Conservation (phyloP, 1,140 invertebrate genomes). For the Drosophila rhopaloa region DNA sequence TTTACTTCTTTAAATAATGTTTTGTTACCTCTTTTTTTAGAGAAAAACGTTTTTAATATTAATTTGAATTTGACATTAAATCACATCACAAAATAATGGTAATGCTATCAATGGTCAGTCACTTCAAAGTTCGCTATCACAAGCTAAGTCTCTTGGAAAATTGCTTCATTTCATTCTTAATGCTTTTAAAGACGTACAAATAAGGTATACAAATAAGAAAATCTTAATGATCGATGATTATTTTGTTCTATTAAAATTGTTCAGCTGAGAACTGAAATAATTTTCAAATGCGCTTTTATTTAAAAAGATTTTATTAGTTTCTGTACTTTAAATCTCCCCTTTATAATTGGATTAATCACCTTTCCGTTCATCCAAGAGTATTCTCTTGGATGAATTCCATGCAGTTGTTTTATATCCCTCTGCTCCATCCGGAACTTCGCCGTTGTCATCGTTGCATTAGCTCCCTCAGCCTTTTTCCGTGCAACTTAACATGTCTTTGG, state of each 20-base stretch:
- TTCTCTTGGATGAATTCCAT: too few relatives aligned
- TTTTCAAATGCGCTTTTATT: background rate
- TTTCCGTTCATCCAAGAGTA: background rate
- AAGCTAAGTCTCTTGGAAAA: too few relatives aligned
- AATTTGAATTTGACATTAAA: background rate
- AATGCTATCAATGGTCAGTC: background rate
- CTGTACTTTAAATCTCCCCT: background rate
- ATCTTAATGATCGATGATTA: background rate
- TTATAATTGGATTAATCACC: background rate
- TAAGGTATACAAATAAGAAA: background rate
- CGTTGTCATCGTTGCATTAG: conserved; percentile 4
- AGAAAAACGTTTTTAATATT: background rate
- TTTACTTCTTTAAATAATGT: background rate
- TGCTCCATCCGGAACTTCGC: background rate
- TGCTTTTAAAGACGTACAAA: background rate
- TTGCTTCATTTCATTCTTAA: too few relatives aligned
- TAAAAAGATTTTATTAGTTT: too few relatives aligned
- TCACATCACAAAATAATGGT: background rate
- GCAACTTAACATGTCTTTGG: conserved; percentile 23
- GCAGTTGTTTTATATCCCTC: background rate
- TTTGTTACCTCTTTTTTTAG: background rate
- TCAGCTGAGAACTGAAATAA: background rate
- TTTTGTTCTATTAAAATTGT: background rate
- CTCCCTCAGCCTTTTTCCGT: conserved; percentile 3
- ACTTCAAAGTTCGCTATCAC: too few relatives aligned